Percentiles rank a stretch among this genome's conserved stretches.
Evolutionary conservation across 2,888 invertebrate genomes (phyloP).

Genomic region (Phragmatobia fuliginosa): DNA sequence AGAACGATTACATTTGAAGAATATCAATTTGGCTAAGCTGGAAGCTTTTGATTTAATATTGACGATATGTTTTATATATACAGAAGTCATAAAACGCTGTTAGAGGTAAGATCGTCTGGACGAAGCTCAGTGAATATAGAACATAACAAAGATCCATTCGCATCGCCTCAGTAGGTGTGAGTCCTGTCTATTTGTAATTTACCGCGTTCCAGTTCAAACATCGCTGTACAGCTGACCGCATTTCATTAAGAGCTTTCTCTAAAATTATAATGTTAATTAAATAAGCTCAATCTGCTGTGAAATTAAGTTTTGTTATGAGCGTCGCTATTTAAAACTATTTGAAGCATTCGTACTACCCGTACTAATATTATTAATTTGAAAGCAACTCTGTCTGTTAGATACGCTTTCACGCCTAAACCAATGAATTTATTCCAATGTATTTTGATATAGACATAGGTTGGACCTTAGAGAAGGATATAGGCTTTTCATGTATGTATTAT

Average conservation of each 20-base stretch:
- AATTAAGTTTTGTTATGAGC: constrained; percentile 57
- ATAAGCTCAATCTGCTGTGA: constrained; percentile 65
- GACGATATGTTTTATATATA: neutral
- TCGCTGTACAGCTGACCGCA: constrained; percentile 38
- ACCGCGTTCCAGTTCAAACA: constrained; percentile 44
- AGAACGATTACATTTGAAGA: too few relatives aligned
- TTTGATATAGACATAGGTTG: too few relatives aligned
- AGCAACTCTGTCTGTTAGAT: too few relatives aligned
- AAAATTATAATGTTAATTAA: constrained; percentile 68
- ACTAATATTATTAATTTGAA: too few relatives aligned
- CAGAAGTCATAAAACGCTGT: neutral
- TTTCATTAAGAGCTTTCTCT: constrained; percentile 60
- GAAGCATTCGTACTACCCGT: too few relatives aligned
- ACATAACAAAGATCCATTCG: constrained; percentile 17
- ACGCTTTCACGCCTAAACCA: too few relatives aligned
- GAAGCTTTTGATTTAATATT: neutral
- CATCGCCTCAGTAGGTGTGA: neutral
- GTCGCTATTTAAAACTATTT: constrained; percentile 44
- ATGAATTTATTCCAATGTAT: too few relatives aligned
- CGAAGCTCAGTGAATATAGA: neutral
- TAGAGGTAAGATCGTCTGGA: neutral
- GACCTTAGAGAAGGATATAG: too few relatives aligned
- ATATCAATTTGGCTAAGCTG: too few relatives aligned
- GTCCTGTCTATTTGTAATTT: constrained; percentile 36
- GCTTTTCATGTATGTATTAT: too few relatives aligned